Conservation (phyloP, 2,113 vertebrate genomes). For the Eptesicus fuscus region DNA sequence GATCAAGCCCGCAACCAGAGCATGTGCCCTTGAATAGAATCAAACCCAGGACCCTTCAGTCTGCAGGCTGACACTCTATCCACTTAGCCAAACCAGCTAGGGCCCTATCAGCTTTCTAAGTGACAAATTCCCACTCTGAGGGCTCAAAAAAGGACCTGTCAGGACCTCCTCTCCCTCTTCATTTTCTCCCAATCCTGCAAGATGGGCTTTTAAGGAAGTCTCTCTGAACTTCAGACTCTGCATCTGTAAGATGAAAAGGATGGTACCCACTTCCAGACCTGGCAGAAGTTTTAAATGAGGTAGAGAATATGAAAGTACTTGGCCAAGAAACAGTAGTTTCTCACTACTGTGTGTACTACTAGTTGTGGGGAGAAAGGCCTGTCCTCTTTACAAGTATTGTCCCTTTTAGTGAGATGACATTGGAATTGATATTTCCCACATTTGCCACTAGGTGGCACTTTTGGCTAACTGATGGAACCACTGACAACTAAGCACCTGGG, state of each 20-base stretch:
- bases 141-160: not conserved
- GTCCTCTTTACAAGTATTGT: not conserved
- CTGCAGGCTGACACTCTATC: too few relatives aligned
- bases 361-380: not conserved
- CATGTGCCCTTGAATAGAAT: too few relatives aligned
- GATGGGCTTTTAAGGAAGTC: not conserved
- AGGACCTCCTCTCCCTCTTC: not conserved
- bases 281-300: not conserved
- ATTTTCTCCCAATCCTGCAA: not conserved
- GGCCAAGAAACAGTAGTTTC: not conserved
- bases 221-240: not conserved
- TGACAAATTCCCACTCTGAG: not conserved
- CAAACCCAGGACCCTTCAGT: too few relatives aligned
- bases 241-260: not conserved
- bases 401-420: not conserved
- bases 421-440: not conserved
- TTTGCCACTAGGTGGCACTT: constrained; percentile 34
- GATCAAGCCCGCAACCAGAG: too few relatives aligned
- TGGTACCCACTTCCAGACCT: not conserved
- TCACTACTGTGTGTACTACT: not conserved
- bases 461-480: not conserved
- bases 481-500: not conserved
- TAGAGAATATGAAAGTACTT: not conserved
- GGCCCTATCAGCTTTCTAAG: not conserved
- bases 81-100: too few relatives aligned